Evolutionary conservation across 2,113 vertebrate genomes (phyloP), one percentile per base, ranked within the genome.

Genomic region (Aldabrachelys gigantea): DNA sequence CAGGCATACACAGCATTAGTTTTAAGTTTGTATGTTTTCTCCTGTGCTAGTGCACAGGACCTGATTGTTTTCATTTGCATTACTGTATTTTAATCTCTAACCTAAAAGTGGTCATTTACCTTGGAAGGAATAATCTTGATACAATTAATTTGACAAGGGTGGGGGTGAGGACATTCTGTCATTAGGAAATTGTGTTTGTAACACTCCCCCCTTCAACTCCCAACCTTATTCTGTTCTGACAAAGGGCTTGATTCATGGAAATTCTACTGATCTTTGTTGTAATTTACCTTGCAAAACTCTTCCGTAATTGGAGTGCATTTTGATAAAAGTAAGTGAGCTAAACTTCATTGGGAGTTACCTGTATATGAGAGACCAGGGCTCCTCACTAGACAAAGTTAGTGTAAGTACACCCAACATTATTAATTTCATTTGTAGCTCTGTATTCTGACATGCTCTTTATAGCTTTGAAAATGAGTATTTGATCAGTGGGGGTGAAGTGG

Each of bases 21-120:
- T 24, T 38, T 38, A 72, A 72, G 3, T 35, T 78, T 4, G 3
- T 13, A 9, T 50, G 11, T 50, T 78, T 3, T 0, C 0, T 1
- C n/a, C n/a, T 22, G 16, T 38, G 8, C 35, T 72, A n/a, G n/a
- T 72, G n/a, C 19, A 72, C 5, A 72, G 65, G 35, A 19, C 10
- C 38, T 4, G 41, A 27, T 44, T 78, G 6, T 78, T 24, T 27
- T 47, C 11, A 16, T 78, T 78, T 78, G 44, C 41, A 78, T 78
- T 47, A 8, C 41, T 47, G 41, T 78, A 44, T 44, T 76, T 76
- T 78, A 29, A 78, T 78, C 24, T 78, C 11, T 47, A 78, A 24
- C 16, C 49, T 7, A 72, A 4, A 1, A 31, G 44, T 54, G 59
- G 56, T n/a, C 31, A 49, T 0, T 0, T 4, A 8, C 65, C 12